Percentiles rank a stretch among this genome's conserved stretches.
Conservation (phyloP, 2,888 invertebrate species). For the Netelia inedita region DNA sequence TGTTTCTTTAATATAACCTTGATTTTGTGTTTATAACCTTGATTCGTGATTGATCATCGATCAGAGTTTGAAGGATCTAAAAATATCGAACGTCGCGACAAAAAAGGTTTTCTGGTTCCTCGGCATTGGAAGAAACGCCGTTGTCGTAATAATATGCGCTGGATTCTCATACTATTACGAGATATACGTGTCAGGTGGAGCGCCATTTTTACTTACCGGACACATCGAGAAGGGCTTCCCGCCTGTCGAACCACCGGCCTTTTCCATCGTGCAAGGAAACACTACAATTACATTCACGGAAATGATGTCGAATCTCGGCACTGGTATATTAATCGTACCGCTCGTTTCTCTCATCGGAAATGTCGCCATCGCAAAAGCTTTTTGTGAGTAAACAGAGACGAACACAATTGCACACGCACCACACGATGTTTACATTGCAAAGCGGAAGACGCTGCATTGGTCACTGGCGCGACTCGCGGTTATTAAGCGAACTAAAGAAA, state of each 20-base stretch:
- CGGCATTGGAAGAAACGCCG: slow-evolving; percentile 90
- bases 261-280: slow-evolving; percentile 86
- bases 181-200: slow-evolving; percentile 80
- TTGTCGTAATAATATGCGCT: slow-evolving; percentile 89
- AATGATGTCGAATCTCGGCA: slow-evolving; percentile 88
- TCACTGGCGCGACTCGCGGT: background rate
- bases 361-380: slow-evolving; percentile 94
- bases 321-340: slow-evolving; percentile 90
- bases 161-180: slow-evolving; percentile 87
- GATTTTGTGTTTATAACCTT: background rate
- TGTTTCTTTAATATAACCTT: too few relatives aligned
- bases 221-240: slow-evolving; percentile 89
- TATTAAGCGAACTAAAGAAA: background rate
- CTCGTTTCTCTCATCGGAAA: slow-evolving; percentile 91
- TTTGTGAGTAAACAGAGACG: slow-evolving; percentile 87
- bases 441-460: background rate
- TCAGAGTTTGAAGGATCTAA: slow-evolving; percentile 88
- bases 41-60: background rate
- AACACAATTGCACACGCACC: slow-evolving; percentile 87
- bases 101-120: slow-evolving; percentile 88
- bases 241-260: slow-evolving; percentile 86
- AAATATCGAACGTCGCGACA: slow-evolving; percentile 81
- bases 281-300: slow-evolving; percentile 86
- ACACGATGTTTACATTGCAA: background rate
- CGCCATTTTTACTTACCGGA: slow-evolving; percentile 88